phyloP scores from a whole-genome alignment of 2,888 invertebrate genomes.

The Unio pictorum region DNA sequence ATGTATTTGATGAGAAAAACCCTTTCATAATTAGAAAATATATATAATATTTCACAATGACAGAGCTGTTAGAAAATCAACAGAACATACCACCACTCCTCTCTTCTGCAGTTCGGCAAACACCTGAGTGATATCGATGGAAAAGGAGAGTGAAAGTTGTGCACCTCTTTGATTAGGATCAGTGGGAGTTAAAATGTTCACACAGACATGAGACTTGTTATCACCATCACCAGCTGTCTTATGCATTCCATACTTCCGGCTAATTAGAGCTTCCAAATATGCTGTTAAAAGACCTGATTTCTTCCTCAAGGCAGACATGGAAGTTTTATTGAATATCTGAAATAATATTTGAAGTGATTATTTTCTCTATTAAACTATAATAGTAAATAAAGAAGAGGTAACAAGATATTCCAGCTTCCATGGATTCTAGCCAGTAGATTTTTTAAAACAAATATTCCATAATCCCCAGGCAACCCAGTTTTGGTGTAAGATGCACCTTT shows the following conservation, averaged over 20 bases:
- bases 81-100: constrained; percentile 73
- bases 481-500: too few relatives aligned
- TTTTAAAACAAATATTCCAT: too few relatives aligned
- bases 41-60: too few relatives aligned
- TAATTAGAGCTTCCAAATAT: constrained; percentile 74
- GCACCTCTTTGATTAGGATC: constrained; percentile 74
- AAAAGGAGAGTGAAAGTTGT: constrained; percentile 74
- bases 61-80: too few relatives aligned
- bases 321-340: constrained; percentile 73
- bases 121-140: constrained; percentile 69
- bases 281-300: constrained; percentile 75
- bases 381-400: background rate
- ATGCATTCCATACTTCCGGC: constrained; percentile 49
- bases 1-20: too few relatives aligned
- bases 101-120: constrained; percentile 72
- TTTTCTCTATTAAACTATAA: background rate
- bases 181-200: constrained; percentile 74
- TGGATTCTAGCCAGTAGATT: too few relatives aligned
- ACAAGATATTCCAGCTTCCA: too few relatives aligned
- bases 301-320: constrained; percentile 69
- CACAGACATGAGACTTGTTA: constrained; percentile 36
- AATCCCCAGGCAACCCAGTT: too few relatives aligned
- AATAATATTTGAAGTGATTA: constrained; percentile 3
- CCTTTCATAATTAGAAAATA: too few relatives aligned
- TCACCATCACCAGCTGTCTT: constrained; percentile 6